Percentiles rank a stretch among this genome's conserved stretches.
Conservation (phyloP, 2,113 vertebrate species). For the Zapus hudsonius region DNA sequence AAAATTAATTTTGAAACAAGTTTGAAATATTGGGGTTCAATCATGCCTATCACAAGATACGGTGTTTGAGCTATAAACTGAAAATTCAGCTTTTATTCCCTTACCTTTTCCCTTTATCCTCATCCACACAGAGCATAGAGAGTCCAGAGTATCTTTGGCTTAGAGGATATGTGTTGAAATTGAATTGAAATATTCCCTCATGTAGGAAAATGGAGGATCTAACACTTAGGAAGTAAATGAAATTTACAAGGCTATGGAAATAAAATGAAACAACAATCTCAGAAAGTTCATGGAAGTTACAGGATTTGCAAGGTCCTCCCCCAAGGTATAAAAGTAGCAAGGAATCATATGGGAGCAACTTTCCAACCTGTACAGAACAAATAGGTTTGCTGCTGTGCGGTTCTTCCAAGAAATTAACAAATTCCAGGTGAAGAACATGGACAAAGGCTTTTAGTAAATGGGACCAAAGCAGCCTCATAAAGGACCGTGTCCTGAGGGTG, state of each 20-base stretch:
- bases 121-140: not conserved
- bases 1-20: constrained; percentile 33
- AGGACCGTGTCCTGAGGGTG: not conserved
- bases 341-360: not conserved
- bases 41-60: not conserved
- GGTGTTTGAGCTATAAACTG: not conserved
- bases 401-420: not conserved
- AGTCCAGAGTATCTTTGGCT: not conserved
- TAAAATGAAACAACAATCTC: not conserved
- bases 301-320: not conserved
- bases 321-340: too few species aligned
- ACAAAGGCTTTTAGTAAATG: not conserved
- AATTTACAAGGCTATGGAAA: not conserved
- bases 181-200: not conserved
- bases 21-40: not conserved
- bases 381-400: too few species aligned
- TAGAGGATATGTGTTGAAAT: not conserved
- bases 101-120: not conserved
- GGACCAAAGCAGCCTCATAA: not conserved
- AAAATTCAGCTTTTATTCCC: not conserved
- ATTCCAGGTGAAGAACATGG: not conserved
- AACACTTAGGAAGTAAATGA: too few species aligned
- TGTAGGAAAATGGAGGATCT: too few species aligned
- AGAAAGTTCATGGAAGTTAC: not conserved
- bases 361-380: not conserved